A percentile compares a stretch with the other conserved stretches of the same genome.
phyloP scores from a whole-genome alignment of 1,140 invertebrate genomes.

The Microplitis demolitor region DNA sequence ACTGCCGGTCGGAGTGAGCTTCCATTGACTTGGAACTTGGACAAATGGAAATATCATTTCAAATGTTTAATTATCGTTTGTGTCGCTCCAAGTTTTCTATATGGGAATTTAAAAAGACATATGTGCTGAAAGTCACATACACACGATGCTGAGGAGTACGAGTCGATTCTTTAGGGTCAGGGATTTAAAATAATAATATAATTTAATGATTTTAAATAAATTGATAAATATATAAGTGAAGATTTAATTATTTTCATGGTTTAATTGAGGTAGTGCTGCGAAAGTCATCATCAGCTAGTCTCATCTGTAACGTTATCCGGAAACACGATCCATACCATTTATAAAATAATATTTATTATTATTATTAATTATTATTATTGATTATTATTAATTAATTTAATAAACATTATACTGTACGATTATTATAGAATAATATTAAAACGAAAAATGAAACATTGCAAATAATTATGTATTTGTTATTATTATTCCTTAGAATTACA shows the following conservation, averaged over 20 bases:
- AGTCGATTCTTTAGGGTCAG: slow-evolving; percentile 33
- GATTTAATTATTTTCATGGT: neutral
- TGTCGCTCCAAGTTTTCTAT: neutral
- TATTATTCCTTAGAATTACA: neutral
- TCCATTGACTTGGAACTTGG: slow-evolving; percentile 19
- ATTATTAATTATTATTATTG: slow-evolving; percentile 41
- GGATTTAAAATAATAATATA: slow-evolving; percentile 37
- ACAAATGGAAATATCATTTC: no score
- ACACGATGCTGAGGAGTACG: neutral
- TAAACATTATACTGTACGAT: neutral
- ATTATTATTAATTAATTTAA: neutral
- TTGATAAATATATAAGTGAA: slow-evolving; percentile 13
- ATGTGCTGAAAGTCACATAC: slow-evolving; percentile 23
- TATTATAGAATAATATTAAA: neutral
- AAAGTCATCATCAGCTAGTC: slow-evolving; percentile 57
- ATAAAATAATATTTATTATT: slow-evolving; percentile 57
- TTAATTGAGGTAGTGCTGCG: slow-evolving; percentile 45
- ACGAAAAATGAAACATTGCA: slow-evolving; percentile 45
- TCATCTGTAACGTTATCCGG: slow-evolving; percentile 58
- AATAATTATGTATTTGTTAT: neutral
- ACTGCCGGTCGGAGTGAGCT: slow-evolving; percentile 50
- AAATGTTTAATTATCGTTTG: no score
- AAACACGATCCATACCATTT: slow-evolving; percentile 55
- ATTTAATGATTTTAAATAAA: slow-evolving; percentile 27
- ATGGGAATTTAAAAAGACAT: neutral